Conservation (phyloP, 1,140 invertebrate genomes). For the Leptopilina boulardi region DNA sequence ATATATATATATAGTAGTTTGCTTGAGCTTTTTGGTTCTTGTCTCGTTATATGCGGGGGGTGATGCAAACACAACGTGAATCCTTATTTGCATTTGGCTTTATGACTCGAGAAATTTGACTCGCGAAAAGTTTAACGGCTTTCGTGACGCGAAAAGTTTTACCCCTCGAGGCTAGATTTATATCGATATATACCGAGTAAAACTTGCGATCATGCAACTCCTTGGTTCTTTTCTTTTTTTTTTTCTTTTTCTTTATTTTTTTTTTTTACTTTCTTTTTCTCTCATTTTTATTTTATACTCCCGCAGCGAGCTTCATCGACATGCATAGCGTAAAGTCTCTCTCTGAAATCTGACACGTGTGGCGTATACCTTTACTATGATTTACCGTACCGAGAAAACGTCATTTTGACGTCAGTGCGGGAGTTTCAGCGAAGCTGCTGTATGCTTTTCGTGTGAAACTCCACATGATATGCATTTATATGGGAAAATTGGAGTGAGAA, state of each 20-base stretch:
- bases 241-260: background rate
- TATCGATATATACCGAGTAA: constrained; percentile 8
- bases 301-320: constrained; percentile 21
- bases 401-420: constrained; percentile 3
- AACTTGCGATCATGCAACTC: constrained; percentile 19
- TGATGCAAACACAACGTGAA: constrained; percentile 2
- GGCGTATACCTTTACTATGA: constrained; percentile 15
- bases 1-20: no score
- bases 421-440: background rate
- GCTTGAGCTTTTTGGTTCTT: background rate
- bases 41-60: background rate
- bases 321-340: constrained; percentile 15
- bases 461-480: constrained; percentile 22
- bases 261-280: background rate
- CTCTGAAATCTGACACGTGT: constrained; percentile 25
- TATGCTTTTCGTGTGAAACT: constrained; percentile 20
- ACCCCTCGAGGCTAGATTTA: constrained; percentile 26
- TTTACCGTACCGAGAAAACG: constrained; percentile 16
- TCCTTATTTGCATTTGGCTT: constrained; percentile 25
- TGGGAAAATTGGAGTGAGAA: background rate
- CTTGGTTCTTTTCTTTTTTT: background rate
- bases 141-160: constrained; percentile 19
- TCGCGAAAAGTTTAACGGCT: constrained; percentile 27
- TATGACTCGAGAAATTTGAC: constrained; percentile 21
- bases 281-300: background rate